These are phyloP conservation scores for Anolis sagrei DNA, from an alignment of 2,113 vertebrate species.

Conservation along the genomic window DNA sequence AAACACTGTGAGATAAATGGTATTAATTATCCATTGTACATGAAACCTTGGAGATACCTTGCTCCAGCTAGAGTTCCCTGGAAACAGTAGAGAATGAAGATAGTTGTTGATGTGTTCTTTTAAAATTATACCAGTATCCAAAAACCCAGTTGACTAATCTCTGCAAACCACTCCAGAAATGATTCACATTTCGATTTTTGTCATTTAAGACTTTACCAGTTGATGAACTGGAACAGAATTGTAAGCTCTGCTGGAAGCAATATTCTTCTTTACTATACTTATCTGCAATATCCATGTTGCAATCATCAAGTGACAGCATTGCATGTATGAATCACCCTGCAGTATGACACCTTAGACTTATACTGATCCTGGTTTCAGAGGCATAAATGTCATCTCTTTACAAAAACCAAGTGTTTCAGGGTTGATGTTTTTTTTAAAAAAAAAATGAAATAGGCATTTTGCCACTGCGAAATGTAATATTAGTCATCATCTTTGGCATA, in stretches of 20 bases:
- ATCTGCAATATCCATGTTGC: not conserved
- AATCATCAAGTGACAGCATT: not conserved
- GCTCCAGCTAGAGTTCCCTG: not conserved
- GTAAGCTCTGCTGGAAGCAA: not conserved
- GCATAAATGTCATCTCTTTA: not conserved
- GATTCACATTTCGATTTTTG: not conserved
- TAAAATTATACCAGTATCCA: not conserved
- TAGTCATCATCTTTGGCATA: fast-evolving
- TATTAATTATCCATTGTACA: too few relatives aligned
- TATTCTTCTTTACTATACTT: not conserved
- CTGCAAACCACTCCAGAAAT: not conserved
- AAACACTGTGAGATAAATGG: too few relatives aligned
- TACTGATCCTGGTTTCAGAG: not conserved
- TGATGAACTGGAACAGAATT: not conserved
- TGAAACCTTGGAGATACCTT: not conserved
- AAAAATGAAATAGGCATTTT: not conserved
- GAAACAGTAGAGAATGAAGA: not conserved
- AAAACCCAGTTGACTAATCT: not conserved
- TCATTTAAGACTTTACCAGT: not conserved
- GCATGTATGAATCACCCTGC: not conserved
- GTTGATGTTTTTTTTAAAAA: not conserved
- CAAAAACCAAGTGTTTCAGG: not conserved
- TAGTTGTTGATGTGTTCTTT: not conserved
- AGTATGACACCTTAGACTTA: not conserved
- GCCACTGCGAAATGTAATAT: not conserved